Base-by-base conservation (phyloP, 2,888 invertebrate genomes). In the Xanthorhoe designata region DNA sequence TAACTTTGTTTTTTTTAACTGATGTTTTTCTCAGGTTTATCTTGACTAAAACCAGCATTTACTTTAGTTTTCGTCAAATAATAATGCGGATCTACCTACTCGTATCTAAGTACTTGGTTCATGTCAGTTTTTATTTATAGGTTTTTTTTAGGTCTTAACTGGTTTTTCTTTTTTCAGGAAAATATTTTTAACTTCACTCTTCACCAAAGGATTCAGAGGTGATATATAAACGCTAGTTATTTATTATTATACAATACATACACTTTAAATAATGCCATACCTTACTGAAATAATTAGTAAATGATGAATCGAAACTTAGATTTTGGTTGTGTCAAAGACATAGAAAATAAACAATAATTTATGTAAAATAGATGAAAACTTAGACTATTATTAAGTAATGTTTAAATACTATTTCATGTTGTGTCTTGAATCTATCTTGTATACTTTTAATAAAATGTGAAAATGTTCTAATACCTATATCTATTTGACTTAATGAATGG, bases 121-220 rank as follows among this genome's bases (percentile, higher is more conserved):
- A 35, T 35, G 6, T 1, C 6, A 5, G 35, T 35, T 13, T n/a
- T 42, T 42, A 7, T 45, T 10, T 2, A 45, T 45, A 45, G 47
- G 8, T 57, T 19, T 47, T 9, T 61, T 7, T n/a, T 0, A 18
- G 15, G 8, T 67, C 57, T 17, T 45, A 45, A 45, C 6, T 54
- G 3, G n/a, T 38, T n/a, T 51, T 10, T 59, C 15, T 55, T n/a
- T 71, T 90, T 90, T 73, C 91, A 91, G 91, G 90, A 91, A 91
- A 90, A 85, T 91, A 91, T 75, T 86, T 90, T 89, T 91, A 90
- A 90, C 77, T 77, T 66, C 68, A 63, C 63, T 81, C 74, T 80
- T 82, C 81, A 77, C 80, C 82, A 78, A 57, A 35, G 64, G 64
- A 68, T 61, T 49, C 74, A 75, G 78, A 80, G 82, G 78, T 75